Evolutionary conservation across 2,113 vertebrate genomes (phyloP), one percentile per base, ranked within the genome.

Genomic region (Australoheros scitulus): DNA sequence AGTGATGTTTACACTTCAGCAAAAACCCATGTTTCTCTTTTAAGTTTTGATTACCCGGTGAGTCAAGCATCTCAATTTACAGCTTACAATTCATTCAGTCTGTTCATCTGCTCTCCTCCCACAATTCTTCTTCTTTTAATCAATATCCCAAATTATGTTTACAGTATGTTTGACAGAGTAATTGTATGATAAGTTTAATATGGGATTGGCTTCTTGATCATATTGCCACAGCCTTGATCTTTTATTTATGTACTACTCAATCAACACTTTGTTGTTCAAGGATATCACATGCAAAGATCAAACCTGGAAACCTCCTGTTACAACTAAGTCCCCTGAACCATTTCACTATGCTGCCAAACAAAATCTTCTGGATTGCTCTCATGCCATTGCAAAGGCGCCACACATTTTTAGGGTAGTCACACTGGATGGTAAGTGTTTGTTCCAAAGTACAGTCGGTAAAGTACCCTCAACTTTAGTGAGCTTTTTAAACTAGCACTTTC

Each of bases 221-320:
- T 11, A 36, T 65, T 72, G 80, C 76, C 60, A 82, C 78, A 82
- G 74, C 77, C 56, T 76, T 81, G 78, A 80, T 87, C 84, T 82
- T 77, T 81, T 60, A 82, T 76, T 76, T 20, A 36, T 72, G 68
- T 72, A 72, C 47, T 34, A 34, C 63, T 87, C 65, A 78, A 7
- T 88, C 83, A 88, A 64, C 88, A 80, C 80, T 76, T 57, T 59
- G 14, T 63, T 70, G 81, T 76, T 91, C 86, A 87, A 92, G 88
- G 80, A 83, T 77, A 29, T 74, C 61, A 57, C 74, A 78, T 79
- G 60, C 29, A 36, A 59, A 41, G 81, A 85, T 77, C 80, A 88
- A 92, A 92, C 87, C 55, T 79, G 88, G 83, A 87, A 87, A 76
- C 84, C 84, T 90, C 81, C 82, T 82, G 76, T 91, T 88, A 76